Evolutionary conservation across 2,113 vertebrate genomes (phyloP), one percentile per base, ranked within the genome.

Genomic region (Galemys pyrenaicus): DNA sequence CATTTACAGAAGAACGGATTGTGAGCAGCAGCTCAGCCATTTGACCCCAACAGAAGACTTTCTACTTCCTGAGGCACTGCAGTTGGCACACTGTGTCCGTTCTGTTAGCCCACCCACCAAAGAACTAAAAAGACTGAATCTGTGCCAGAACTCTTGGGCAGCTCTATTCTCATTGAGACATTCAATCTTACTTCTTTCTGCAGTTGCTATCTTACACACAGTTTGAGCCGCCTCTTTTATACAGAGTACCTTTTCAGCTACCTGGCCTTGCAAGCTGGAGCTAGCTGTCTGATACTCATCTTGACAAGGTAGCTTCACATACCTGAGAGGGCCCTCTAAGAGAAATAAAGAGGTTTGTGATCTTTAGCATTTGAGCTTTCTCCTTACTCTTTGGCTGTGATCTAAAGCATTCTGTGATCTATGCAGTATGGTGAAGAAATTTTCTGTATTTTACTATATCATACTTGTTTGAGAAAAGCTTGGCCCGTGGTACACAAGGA

Each of bases 161-260:
- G 51, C 70, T 78, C 56, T 68, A 0, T 92, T 85, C 74, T 82
- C 37, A 58, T 28, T 91, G 64, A 92, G 58, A 58, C 49, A 67
- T 94, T 91, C 68, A 64, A 2, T 95, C 39, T 73, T 81, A 54
- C 2, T 94, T 95, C 77, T 94, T 84, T 93, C 41, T 75, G 24
- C 12, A 71, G n/a, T 92, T 92, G 49, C 89, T 94, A 13, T 96
- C 92, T 94, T 75, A 88, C 82, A 90, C 65, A 67, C 46, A 65
- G 44, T 85, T 83, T 87, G 49, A 96, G 74, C 68, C 89, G 70
- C 56, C 35, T 83, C 39, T 95, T 87, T 83, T 86, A n/a, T n/a
- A 87, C 79, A 93, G 67, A 91, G 79, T 92, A 6, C 87, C 87
- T 93, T 92, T 95, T 97, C 65, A 94, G 85, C 54, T 87, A 75